A percentile compares a stretch with the other conserved stretches of the same genome.
phyloP scores from a whole-genome alignment of 2,797 vertebrate species.

The Varecia variegata region DNA sequence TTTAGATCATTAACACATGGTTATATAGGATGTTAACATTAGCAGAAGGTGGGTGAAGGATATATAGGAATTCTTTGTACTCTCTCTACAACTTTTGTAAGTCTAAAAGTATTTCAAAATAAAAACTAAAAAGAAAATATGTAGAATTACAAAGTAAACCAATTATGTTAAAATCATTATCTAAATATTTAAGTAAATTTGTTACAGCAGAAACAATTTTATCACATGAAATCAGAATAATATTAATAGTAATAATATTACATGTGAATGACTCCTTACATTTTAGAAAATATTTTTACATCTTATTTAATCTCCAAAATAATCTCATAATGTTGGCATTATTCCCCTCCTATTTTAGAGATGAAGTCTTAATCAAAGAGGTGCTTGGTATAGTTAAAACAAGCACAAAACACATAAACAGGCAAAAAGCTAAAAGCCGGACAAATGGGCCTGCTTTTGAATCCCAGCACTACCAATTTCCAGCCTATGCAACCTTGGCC shows the following conservation, averaged over 20 bases:
- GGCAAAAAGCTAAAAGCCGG: neutral
- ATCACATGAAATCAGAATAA: conserved; percentile 21
- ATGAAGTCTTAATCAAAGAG: neutral
- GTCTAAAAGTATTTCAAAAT: neutral
- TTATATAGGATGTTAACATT: neutral
- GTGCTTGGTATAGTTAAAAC: neutral
- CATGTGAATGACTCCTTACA: neutral
- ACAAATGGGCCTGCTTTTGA: neutral
- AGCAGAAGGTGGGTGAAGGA: neutral
- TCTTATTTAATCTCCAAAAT: neutral
- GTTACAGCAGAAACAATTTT: neutral
- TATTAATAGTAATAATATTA: neutral
- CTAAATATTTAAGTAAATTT: neutral
- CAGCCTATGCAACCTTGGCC: neutral
- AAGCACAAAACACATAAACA: neutral
- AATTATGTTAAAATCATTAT: conserved; percentile 1
- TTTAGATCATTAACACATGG: neutral
- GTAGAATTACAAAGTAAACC: neutral
- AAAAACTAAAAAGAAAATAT: conserved; percentile 3
- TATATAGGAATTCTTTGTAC: neutral
- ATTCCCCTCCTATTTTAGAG: neutral
- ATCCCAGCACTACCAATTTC: neutral
- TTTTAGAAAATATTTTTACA: neutral
- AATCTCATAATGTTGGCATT: neutral
- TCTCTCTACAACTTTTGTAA: neutral